A percentile compares a stretch with the other conserved stretches of the same genome.
Conservation (phyloP, 2,888 invertebrate species). For the Lasioglossum morio region DNA sequence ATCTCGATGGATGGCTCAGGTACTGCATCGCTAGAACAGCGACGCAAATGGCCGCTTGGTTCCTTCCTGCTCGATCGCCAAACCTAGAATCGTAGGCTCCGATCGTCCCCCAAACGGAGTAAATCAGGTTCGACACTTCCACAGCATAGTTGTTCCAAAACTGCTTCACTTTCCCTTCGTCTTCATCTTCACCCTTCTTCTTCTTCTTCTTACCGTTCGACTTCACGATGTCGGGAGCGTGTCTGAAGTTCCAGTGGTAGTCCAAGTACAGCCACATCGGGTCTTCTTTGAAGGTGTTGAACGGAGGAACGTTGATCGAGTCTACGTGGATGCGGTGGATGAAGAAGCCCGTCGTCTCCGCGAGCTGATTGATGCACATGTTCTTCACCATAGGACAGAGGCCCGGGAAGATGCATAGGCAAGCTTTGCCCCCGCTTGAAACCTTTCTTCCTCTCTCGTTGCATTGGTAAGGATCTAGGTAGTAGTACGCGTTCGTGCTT, state of each 20-base stretch:
- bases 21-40: slow-evolving; percentile 76
- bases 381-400: slow-evolving; percentile 77
- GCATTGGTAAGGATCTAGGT: slow-evolving; percentile 81
- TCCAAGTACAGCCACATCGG: slow-evolving; percentile 83
- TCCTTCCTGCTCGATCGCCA: slow-evolving; percentile 76
- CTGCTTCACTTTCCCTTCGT: slow-evolving; percentile 50
- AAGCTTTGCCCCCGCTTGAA: slow-evolving; percentile 69
- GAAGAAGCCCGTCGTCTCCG: slow-evolving; percentile 80
- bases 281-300: slow-evolving; percentile 77
- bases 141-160: slow-evolving; percentile 80
- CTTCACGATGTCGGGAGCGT: slow-evolving; percentile 56
- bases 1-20: slow-evolving; percentile 78
- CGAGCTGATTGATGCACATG: slow-evolving; percentile 76
- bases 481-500: slow-evolving; percentile 78
- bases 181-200: slow-evolving; percentile 20
- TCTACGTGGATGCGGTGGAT: slow-evolving; percentile 80
- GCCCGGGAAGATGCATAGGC: slow-evolving; percentile 77
- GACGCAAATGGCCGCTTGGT: slow-evolving; percentile 79
- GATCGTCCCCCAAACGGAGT: slow-evolving; percentile 81
- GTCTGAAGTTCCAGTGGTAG: slow-evolving; percentile 80
- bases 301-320: slow-evolving; percentile 74
- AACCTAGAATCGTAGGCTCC: slow-evolving; percentile 78
- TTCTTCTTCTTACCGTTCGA: slow-evolving; percentile 18
- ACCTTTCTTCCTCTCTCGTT: slow-evolving; percentile 72
- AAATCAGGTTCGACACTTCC: slow-evolving; percentile 79